Conservation (phyloP, 1,140 invertebrate species). For the Eueides isabella region DNA sequence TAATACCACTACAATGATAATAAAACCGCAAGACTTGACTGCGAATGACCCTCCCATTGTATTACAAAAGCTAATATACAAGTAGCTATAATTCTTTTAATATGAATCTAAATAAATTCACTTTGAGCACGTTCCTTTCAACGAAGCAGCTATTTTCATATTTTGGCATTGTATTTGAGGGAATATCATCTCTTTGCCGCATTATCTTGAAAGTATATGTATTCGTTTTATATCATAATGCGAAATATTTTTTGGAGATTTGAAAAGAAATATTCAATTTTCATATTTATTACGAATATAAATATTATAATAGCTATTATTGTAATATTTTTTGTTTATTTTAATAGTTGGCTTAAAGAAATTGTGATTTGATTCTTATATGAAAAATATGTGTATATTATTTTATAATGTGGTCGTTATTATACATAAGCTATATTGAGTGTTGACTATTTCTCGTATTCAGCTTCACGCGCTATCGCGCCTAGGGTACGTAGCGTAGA, state of each 20-base stretch:
- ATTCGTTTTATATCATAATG: constrained; percentile 11
- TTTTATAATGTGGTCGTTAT: no score
- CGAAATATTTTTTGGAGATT: not conserved
- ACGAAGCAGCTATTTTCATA: constrained; percentile 17
- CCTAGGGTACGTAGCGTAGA: no score
- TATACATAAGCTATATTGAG: no score
- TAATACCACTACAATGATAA: constrained; percentile 5
- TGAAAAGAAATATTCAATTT: not conserved
- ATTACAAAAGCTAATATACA: not conserved
- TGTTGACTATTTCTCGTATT: no score
- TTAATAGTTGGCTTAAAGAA: no score
- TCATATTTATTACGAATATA: not conserved
- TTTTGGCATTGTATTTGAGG: constrained; percentile 22
- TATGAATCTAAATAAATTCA: constrained; percentile 34
- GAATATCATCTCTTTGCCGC: constrained; percentile 13
- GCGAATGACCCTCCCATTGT: constrained; percentile 3
- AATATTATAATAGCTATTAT: no score
- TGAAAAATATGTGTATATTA: no score
- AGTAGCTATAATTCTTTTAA: constrained; percentile 29
- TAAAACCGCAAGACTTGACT: constrained; percentile 1
- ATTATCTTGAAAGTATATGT: constrained; percentile 6
- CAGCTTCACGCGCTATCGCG: no score
- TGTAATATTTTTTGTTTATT: no score
- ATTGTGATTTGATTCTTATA: no score
- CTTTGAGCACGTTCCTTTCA: constrained; percentile 20